These are phyloP conservation scores for Epinephelus moara DNA, from an alignment of 2,113 vertebrate genomes.

Conservation along the genomic window DNA sequence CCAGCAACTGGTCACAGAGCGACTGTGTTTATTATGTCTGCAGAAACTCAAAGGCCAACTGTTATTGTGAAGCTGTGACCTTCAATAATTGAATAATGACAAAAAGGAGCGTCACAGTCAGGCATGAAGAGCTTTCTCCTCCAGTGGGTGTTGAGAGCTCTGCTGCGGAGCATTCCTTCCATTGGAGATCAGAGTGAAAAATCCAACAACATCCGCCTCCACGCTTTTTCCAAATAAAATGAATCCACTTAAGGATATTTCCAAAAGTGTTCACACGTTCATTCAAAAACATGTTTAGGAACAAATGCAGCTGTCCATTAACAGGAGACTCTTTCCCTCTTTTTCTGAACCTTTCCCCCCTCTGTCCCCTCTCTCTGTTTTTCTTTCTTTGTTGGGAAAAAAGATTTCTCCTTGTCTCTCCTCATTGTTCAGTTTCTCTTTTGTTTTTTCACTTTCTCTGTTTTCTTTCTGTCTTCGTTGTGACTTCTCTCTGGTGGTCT, in stretches of 20 bases:
- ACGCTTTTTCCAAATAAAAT: neutral
- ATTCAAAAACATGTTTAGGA: neutral
- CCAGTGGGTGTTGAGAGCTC: slow-evolving; percentile 55
- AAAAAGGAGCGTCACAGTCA: slow-evolving; percentile 57
- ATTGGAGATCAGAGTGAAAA: slow-evolving; percentile 25
- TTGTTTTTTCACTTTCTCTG: neutral
- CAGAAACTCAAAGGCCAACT: slow-evolving; percentile 57
- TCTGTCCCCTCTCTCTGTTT: neutral
- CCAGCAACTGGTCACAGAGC: slow-evolving; percentile 52
- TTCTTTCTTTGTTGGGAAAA: neutral
- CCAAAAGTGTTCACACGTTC: neutral
- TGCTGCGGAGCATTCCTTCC: slow-evolving; percentile 55
- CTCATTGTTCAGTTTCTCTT: neutral
- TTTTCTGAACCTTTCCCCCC: neutral
- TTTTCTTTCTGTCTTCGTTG: neutral
- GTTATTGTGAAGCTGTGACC: slow-evolving; percentile 72
- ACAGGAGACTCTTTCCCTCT: neutral
- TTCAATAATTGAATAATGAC: slow-evolving; percentile 70
- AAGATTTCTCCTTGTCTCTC: neutral
- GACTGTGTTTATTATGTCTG: slow-evolving; percentile 47
- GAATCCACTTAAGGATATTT: neutral
- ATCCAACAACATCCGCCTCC: neutral
- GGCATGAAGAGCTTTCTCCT: slow-evolving; percentile 32
- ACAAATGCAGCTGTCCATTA: neutral
- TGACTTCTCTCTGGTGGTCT: slow-evolving; percentile 5